A percentile compares a stretch with the other conserved stretches of the same genome.
phyloP scores from a whole-genome alignment of 2,797 vertebrate species.

The Lepidocolaptes lacrymiger region DNA sequence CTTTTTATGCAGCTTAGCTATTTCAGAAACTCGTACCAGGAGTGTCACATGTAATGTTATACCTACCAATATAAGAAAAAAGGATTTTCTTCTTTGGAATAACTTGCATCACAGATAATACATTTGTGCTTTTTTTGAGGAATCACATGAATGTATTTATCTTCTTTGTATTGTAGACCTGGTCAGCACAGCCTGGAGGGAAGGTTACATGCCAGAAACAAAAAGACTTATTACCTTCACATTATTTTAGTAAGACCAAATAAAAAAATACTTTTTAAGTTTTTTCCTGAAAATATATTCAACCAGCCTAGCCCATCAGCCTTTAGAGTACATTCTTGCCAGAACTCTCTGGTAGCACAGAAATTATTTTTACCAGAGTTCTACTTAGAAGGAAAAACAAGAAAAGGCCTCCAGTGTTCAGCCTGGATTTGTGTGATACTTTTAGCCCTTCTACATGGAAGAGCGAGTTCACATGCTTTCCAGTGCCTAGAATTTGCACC shows the following conservation, averaged over 20 bases:
- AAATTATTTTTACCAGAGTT: conserved; percentile 13
- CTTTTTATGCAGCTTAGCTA: background rate
- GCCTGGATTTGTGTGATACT: background rate
- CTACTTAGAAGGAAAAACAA: background rate
- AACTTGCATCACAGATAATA: background rate
- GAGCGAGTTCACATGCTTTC: background rate
- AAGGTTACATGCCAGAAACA: background rate
- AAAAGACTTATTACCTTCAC: background rate
- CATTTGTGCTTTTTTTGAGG: background rate
- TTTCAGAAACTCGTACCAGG: background rate
- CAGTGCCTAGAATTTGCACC: background rate
- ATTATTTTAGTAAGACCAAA: background rate
- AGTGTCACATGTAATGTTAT: background rate
- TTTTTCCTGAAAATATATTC: background rate
- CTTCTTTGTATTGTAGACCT: background rate
- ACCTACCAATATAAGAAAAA: background rate
- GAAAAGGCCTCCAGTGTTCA: conserved; percentile 4
- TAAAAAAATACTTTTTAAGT: background rate
- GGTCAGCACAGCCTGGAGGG: background rate
- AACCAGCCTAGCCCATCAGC: background rate
- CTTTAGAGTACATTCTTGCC: background rate
- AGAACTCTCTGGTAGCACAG: background rate
- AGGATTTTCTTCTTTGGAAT: background rate
- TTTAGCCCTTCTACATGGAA: background rate
- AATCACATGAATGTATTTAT: background rate